Evolutionary conservation across 2,797 vertebrate species (phyloP).

Genomic region (Liasis olivaceus): DNA sequence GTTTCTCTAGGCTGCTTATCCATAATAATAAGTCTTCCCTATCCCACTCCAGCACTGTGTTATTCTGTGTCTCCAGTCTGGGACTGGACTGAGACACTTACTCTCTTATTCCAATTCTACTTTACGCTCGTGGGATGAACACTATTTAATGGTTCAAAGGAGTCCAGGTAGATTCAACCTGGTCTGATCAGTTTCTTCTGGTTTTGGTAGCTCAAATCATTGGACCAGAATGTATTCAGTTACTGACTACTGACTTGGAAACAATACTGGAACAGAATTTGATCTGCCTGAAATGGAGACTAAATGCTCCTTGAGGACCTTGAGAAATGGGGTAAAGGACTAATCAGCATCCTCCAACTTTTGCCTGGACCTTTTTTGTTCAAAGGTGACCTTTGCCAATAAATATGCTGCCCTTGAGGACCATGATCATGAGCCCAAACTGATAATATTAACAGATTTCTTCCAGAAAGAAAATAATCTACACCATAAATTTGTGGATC

Average conservation of each 20-base stretch:
- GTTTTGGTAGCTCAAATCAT: not conserved
- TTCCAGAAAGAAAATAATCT: not conserved
- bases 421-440: not conserved
- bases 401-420: not conserved
- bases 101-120: not conserved
- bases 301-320: not conserved
- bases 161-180: not conserved
- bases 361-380: not conserved
- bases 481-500: not conserved
- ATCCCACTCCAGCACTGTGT: not conserved
- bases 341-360: not conserved
- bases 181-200: not conserved
- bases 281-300: not conserved
- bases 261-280: not conserved
- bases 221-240: not conserved
- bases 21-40: not conserved
- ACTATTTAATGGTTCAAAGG: not conserved
- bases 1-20: not conserved
- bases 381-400: not conserved
- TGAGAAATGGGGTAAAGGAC: not conserved
- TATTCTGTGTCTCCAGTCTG: not conserved
- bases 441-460: not conserved
- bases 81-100: not conserved
- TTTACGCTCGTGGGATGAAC: not conserved
- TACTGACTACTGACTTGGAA: not conserved